A percentile compares a stretch with the other conserved stretches of the same genome.
These are phyloP conservation scores for Premnoplex brunnescens DNA, from an alignment of 2,797 vertebrate species.

Conservation along the genomic window DNA sequence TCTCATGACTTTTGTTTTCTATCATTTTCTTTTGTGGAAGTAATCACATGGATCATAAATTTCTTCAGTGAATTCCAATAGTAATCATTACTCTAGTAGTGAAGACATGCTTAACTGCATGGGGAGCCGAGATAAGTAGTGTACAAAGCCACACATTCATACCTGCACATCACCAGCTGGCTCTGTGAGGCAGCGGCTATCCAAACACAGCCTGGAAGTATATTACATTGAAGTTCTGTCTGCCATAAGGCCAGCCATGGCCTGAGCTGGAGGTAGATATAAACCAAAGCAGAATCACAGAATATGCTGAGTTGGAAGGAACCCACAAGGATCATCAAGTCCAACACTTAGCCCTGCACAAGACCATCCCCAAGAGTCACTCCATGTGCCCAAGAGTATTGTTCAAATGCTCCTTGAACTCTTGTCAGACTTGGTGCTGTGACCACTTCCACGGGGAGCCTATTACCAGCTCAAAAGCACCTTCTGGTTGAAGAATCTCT, in stretches of 20 bases:
- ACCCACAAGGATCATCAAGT: neutral
- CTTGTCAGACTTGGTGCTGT: neutral
- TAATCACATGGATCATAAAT: constrained; percentile 71
- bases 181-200: neutral
- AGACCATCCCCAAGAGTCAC: neutral
- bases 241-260: neutral
- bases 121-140: constrained; percentile 18
- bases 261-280: neutral
- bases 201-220: neutral
- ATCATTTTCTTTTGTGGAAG: constrained; percentile 22
- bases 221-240: neutral
- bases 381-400: neutral
- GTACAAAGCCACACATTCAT: neutral
- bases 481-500: neutral
- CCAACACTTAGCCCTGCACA: neutral
- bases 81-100: constrained; percentile 40
- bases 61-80: constrained; percentile 62
- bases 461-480: neutral
- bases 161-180: neutral
- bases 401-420: neutral
- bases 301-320: neutral
- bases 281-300: neutral
- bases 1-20: constrained; percentile 43
- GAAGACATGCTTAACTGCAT: constrained; percentile 43
- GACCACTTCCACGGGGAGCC: neutral